Percentiles rank a stretch among this genome's conserved stretches.
These are phyloP conservation scores for Trogon melanurus DNA, from an alignment of 2,113 vertebrate genomes.

Conservation along the genomic window DNA sequence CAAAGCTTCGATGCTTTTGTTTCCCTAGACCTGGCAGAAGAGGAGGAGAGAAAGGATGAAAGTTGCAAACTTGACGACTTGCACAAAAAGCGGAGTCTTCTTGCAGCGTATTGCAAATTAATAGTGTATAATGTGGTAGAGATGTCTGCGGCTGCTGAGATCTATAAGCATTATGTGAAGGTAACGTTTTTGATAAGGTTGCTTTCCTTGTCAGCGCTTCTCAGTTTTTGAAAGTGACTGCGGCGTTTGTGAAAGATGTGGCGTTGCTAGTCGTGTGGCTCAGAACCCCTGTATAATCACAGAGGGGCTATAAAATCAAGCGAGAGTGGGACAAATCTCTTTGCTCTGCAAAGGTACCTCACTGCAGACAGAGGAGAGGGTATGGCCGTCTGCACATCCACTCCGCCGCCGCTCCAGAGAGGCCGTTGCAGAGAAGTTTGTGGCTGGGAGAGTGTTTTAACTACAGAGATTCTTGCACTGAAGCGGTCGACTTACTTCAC, in stretches of 20 bases:
- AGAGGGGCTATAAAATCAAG: background rate
- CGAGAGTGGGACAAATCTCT: background rate
- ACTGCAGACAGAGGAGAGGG: background rate
- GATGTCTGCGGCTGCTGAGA: slow-evolving; percentile 83
- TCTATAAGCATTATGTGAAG: slow-evolving; percentile 90
- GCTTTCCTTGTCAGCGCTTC: background rate
- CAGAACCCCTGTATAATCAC: background rate
- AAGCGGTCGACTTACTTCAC: background rate
- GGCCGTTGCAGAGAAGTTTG: background rate
- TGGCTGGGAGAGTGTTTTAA: background rate
- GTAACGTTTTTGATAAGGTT: slow-evolving; percentile 66
- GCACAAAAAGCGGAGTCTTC: slow-evolving; percentile 80
- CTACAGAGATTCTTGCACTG: background rate
- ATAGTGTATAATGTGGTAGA: slow-evolving; percentile 86
- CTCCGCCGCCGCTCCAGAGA: background rate
- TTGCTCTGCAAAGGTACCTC: background rate
- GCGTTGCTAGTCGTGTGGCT: background rate
- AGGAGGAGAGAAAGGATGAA: slow-evolving; percentile 60
- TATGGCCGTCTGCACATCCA: background rate
- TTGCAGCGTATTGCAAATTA: slow-evolving; percentile 89
- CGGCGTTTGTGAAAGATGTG: background rate
- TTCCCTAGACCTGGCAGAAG: slow-evolving; percentile 52
- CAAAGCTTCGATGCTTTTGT: slow-evolving; percentile 1
- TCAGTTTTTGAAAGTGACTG: background rate
- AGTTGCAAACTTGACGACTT: slow-evolving; percentile 76